These are phyloP conservation scores for Periplaneta americana DNA, from an alignment of 1,140 invertebrate genomes.

Conservation along the genomic window DNA sequence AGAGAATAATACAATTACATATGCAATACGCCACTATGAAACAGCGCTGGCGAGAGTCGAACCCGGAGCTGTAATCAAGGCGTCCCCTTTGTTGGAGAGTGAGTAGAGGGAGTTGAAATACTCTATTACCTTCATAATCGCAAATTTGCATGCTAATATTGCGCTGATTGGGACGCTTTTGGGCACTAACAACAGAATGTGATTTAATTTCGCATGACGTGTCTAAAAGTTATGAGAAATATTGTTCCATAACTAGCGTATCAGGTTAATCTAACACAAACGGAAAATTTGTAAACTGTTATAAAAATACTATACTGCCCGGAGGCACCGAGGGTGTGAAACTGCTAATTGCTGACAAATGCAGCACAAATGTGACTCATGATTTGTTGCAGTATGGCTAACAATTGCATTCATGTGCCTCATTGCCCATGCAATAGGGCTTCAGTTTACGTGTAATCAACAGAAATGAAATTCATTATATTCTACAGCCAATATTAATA, in stretches of 20 bases:
- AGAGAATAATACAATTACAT: neutral
- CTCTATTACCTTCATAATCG: neutral
- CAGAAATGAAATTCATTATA: neutral
- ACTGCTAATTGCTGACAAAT: neutral
- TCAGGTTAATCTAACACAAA: neutral
- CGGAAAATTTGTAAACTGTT: neutral
- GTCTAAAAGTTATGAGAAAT: neutral
- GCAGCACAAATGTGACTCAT: neutral
- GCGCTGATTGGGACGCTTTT: neutral
- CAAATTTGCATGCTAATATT: neutral
- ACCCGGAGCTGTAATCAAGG: neutral
- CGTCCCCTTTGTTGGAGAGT: neutral
- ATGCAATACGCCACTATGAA: neutral
- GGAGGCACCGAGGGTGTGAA: neutral
- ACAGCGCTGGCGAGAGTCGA: neutral
- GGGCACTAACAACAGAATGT: neutral
- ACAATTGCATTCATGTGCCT: neutral
- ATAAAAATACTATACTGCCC: neutral
- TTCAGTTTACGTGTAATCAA: neutral
- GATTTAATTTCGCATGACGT: neutral
- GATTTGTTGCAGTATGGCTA: too few relatives aligned
- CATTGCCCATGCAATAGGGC: neutral
- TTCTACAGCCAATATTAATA: neutral
- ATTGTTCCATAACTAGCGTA: neutral
- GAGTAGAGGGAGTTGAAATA: neutral